A percentile compares a stretch with the other conserved stretches of the same genome.
Conservation (phyloP, 1,140 invertebrate genomes). For the Ganaspis sp. region DNA sequence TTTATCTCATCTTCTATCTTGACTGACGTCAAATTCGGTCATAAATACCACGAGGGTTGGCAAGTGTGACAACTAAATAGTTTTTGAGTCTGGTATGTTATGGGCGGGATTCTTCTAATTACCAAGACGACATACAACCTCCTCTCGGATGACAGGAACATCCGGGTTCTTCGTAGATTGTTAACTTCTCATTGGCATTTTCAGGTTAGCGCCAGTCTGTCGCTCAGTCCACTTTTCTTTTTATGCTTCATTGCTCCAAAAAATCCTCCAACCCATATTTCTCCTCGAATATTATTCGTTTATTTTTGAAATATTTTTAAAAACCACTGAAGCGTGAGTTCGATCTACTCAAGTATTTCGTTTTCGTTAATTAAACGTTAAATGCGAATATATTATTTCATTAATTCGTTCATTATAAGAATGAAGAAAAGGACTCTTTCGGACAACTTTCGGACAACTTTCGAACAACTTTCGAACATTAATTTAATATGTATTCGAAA, state of each 20-base stretch:
- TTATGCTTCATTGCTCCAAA: slow-evolving; percentile 3
- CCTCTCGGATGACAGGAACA: slow-evolving; percentile 66
- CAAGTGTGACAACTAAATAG: slow-evolving; percentile 33
- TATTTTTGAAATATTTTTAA: too few relatives aligned
- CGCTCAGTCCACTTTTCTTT: slow-evolving; percentile 29
- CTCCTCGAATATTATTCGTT: background rate
- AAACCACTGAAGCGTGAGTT: too few relatives aligned
- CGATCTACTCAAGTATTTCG: too few relatives aligned
- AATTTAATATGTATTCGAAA: too few relatives aligned
- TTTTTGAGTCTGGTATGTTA: slow-evolving; percentile 43
- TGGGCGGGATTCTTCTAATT: slow-evolving; percentile 64
- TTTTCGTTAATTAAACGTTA: too few relatives aligned
- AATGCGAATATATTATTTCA: too few relatives aligned
- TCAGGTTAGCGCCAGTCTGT: slow-evolving; percentile 60
- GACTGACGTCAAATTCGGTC: slow-evolving; percentile 40
- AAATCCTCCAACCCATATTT: slow-evolving; percentile 2
- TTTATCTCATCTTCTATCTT: background rate
- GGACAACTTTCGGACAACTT: too few relatives aligned
- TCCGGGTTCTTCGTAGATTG: slow-evolving; percentile 67
- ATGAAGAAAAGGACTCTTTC: too few relatives aligned
- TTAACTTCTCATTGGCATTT: slow-evolving; percentile 59
- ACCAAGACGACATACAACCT: slow-evolving; percentile 55
- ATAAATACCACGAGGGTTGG: slow-evolving; percentile 47
- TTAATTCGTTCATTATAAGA: too few relatives aligned
- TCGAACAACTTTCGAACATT: too few relatives aligned